Evolutionary conservation across 2,888 invertebrate species (phyloP).

Genomic region (Polyommatus icarus): DNA sequence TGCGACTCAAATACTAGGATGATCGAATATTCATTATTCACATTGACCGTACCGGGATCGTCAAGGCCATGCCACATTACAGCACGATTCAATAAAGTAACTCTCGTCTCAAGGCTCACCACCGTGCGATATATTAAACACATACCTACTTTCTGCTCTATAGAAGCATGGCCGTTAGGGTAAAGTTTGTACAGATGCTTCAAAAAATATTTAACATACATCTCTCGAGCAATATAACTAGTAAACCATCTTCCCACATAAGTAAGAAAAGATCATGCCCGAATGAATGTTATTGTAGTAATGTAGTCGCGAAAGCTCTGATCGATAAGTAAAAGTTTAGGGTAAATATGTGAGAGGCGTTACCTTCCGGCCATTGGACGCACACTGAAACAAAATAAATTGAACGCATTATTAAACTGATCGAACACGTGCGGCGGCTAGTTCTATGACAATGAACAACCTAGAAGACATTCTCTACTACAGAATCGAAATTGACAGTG

Average conservation of each 20-base stretch:
- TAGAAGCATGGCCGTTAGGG: slow-evolving; percentile 62
- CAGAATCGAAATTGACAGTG: slow-evolving; percentile 65
- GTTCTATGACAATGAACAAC: slow-evolving; percentile 59
- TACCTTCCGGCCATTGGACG: slow-evolving; percentile 95
- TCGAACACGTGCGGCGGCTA: slow-evolving; percentile 34
- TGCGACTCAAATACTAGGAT: slow-evolving; percentile 55
- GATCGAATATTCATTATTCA: slow-evolving; percentile 53
- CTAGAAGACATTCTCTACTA: slow-evolving; percentile 73
- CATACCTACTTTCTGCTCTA: slow-evolving; percentile 56
- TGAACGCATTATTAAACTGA: slow-evolving; percentile 35
- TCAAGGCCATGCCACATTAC: slow-evolving; percentile 63
- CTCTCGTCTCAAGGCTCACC: slow-evolving; percentile 45
- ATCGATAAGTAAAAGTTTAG: slow-evolving; percentile 51
- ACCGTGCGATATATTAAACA: slow-evolving; percentile 48
- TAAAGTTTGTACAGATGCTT: slow-evolving; percentile 57
- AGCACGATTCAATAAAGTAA: slow-evolving; percentile 49
- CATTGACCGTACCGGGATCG: slow-evolving; percentile 52
- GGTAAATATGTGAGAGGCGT: slow-evolving; percentile 59
- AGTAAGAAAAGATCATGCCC: slow-evolving; percentile 72
- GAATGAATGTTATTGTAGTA: slow-evolving; percentile 70
- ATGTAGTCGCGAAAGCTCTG: slow-evolving; percentile 71
- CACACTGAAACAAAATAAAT: slow-evolving; percentile 87
- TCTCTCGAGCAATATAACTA: slow-evolving; percentile 65
- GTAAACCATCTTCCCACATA: slow-evolving; percentile 70
- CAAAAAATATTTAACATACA: slow-evolving; percentile 59